Conservation (phyloP, 1,140 invertebrate genomes). For the Radopholus similis region DNA sequence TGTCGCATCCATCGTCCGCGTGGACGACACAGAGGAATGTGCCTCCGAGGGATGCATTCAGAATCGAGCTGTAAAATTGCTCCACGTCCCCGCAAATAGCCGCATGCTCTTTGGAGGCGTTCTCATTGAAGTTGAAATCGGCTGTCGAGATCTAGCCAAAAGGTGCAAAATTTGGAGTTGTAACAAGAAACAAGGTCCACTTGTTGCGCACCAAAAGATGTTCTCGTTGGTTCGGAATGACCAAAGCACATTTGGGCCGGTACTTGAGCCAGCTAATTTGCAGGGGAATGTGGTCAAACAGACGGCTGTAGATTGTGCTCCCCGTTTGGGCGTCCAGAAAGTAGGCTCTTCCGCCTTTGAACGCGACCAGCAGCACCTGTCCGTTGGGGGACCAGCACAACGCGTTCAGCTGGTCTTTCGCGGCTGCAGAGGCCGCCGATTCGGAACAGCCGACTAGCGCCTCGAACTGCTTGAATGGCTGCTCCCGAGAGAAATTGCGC, state of each 20-base stretch:
- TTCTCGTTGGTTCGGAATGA: neutral
- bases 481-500: slow-evolving; percentile 14
- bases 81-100: slow-evolving; percentile 7
- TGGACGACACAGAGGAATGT: slow-evolving; percentile 14
- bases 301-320: no score
- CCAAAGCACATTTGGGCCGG: neutral
- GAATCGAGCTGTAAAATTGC: slow-evolving; percentile 6
- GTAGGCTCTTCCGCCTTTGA: slow-evolving; percentile 1
- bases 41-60: slow-evolving; percentile 1
- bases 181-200: no score
- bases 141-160: neutral
- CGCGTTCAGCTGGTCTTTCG: neutral
- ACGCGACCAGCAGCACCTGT: slow-evolving; percentile 20
- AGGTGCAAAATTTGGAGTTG: neutral
- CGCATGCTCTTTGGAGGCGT: slow-evolving; percentile 2
- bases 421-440: neutral
- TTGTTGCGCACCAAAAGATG: no score
- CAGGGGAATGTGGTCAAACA: slow-evolving; percentile 12
- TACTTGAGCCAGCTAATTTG: slow-evolving; percentile 18
- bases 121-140: slow-evolving; percentile 22
- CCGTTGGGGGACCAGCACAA: slow-evolving; percentile 26
- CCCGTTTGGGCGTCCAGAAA: slow-evolving; percentile 24
- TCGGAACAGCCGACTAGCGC: neutral
- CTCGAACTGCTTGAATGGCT: neutral
- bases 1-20: neutral